phyloP scores from a whole-genome alignment of 2,888 invertebrate genomes.

The Drosophila subsilvestris region DNA sequence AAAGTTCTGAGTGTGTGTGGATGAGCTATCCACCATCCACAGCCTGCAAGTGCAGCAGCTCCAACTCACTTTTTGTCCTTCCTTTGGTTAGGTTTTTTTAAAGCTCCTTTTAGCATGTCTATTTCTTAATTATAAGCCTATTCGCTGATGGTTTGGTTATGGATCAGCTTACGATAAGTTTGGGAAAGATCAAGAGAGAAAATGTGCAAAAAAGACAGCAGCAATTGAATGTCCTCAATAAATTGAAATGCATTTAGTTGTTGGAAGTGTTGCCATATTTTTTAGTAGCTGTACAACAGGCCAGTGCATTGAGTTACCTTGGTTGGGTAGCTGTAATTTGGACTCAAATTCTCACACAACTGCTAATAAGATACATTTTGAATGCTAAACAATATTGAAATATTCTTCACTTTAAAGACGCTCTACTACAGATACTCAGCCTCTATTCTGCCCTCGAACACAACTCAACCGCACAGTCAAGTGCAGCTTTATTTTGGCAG shows the following conservation, averaged over 20 bases:
- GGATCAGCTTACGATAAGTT: not conserved
- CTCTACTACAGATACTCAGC: not conserved
- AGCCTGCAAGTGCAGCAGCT: not conserved
- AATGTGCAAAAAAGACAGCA: not conserved
- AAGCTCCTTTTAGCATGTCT: not conserved
- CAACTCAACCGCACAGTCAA: not conserved
- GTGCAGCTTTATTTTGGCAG: constrained; percentile 16
- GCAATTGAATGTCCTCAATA: not conserved
- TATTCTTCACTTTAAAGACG: not conserved
- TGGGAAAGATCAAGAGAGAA: not conserved
- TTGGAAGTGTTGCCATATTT: no score
- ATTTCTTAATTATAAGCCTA: constrained; percentile 9
- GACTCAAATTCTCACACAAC: no score
- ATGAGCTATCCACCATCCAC: not conserved
- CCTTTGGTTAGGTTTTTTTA: not conserved
- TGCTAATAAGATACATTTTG: no score
- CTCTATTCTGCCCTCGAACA: not conserved
- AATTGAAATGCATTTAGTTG: not conserved
- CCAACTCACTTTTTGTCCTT: not conserved
- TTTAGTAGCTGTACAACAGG: no score
- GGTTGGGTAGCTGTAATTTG: not conserved
- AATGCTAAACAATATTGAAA: no score
- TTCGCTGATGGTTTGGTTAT: not conserved
- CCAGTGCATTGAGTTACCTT: no score
- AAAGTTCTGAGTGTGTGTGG: not conserved